Evolutionary conservation across 2,797 vertebrate genomes (phyloP).

Genomic region (Meriones psammophilus): DNA sequence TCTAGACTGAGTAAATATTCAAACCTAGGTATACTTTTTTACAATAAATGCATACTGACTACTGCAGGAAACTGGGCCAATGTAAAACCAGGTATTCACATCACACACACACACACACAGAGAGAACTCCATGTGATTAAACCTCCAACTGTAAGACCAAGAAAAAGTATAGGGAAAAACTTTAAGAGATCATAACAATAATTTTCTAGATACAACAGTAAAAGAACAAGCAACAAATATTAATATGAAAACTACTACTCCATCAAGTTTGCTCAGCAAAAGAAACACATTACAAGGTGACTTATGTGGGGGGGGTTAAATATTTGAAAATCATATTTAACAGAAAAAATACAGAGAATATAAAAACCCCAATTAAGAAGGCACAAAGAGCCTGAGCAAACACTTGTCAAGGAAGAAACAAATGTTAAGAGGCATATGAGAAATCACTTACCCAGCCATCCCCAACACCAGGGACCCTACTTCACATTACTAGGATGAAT

Average conservation of each 20-base stretch:
- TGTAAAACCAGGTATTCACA: background rate
- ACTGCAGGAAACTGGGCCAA: background rate
- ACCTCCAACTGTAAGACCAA: background rate
- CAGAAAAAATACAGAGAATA: background rate
- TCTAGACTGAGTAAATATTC: background rate
- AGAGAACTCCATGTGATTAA: background rate
- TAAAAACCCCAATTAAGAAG: background rate
- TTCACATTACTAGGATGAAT: background rate
- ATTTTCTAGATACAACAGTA: background rate
- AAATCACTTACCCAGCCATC: background rate
- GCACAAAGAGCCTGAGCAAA: background rate
- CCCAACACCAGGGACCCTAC: background rate
- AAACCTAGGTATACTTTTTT: background rate
- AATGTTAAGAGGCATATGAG: background rate
- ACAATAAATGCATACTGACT: background rate
- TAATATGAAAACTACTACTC: background rate
- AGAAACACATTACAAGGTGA: background rate
- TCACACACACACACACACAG: background rate
- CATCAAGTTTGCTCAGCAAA: background rate
- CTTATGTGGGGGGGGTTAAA: background rate
- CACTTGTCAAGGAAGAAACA: background rate
- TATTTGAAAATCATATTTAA: background rate
- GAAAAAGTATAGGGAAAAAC: background rate
- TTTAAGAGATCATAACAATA: background rate
- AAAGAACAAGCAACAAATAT: slow-evolving; percentile 1